phyloP scores from a whole-genome alignment of 2,113 vertebrate species.

The Amphilophus citrinellus region DNA sequence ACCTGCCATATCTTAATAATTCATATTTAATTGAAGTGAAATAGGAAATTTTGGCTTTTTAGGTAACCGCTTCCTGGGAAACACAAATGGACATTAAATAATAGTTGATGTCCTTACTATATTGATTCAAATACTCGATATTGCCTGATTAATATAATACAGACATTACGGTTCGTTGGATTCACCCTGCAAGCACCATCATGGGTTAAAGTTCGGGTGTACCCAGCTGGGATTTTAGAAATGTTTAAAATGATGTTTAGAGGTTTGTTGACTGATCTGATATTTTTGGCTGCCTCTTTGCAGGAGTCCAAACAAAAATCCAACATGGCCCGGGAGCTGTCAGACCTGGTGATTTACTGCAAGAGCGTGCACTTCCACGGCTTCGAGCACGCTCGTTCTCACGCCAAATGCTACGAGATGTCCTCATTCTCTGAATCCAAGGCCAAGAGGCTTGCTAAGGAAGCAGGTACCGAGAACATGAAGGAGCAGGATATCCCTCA shows the following conservation, averaged over 20 bases:
- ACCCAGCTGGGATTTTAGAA: background rate
- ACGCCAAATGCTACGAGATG: constrained; percentile 86
- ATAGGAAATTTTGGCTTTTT: background rate
- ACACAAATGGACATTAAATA: background rate
- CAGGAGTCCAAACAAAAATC: constrained; percentile 78
- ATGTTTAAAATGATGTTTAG: background rate
- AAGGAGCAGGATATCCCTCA: background rate
- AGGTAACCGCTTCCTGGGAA: background rate
- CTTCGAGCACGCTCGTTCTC: constrained; percentile 83
- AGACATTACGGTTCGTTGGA: background rate
- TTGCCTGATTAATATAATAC: background rate
- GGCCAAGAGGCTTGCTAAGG: constrained; percentile 86
- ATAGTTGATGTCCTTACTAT: background rate
- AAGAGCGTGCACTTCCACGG: constrained; percentile 88
- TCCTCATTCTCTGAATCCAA: constrained; percentile 94
- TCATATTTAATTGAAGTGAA: background rate
- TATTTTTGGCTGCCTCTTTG: background rate
- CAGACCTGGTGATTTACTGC: constrained; percentile 92
- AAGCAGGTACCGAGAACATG: constrained; percentile 81
- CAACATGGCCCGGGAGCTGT: constrained; percentile 85
- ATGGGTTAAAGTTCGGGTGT: background rate
- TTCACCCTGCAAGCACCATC: background rate
- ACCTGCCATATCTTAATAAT: background rate
- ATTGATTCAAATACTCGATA: background rate
- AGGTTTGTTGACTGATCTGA: background rate